phyloP scores from a whole-genome alignment of 2,113 vertebrate genomes.

The Chaetodon auriga region DNA sequence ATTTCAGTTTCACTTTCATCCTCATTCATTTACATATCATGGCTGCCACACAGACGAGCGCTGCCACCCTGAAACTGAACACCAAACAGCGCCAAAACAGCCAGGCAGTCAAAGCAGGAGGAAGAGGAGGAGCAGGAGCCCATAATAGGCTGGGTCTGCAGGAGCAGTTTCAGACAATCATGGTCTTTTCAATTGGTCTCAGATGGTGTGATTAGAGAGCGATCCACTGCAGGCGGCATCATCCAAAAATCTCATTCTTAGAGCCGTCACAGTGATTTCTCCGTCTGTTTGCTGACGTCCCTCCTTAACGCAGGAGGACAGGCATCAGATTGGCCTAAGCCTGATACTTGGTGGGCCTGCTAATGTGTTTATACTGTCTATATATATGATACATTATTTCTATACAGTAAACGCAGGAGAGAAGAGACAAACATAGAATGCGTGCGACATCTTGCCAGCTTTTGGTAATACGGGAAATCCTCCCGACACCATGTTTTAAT shows the following conservation, averaged over 20 bases:
- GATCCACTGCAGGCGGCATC: conserved; percentile 35
- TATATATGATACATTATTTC: not conserved
- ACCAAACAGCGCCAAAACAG: no score
- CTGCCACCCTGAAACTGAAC: conserved; percentile 4
- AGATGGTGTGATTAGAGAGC: conserved; percentile 63
- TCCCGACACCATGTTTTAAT: conserved; percentile 33
- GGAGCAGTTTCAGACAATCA: conserved; percentile 51
- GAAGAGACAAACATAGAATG: conserved; percentile 17
- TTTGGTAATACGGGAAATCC: conserved; percentile 7
- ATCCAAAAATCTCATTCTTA: conserved; percentile 54
- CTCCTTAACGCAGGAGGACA: conserved; percentile 53
- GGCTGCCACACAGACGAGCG: conserved; percentile 19
- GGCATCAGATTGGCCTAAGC: conserved; percentile 38
- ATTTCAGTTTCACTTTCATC: not conserved
- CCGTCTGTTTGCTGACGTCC: conserved; percentile 51
- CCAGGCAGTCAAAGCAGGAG: not conserved
- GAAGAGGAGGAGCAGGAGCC: conserved; percentile 13
- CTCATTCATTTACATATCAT: conserved; percentile 1
- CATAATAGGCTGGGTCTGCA: conserved; percentile 22
- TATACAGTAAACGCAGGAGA: not conserved
- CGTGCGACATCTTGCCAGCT: not conserved
- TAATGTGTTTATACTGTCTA: conserved; percentile 15
- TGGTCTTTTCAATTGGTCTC: conserved; percentile 59
- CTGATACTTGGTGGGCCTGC: conserved; percentile 1
- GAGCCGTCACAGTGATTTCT: conserved; percentile 53